Base-by-base conservation (phyloP, 2,888 invertebrate genomes). In the Eucera pruinosa region DNA sequence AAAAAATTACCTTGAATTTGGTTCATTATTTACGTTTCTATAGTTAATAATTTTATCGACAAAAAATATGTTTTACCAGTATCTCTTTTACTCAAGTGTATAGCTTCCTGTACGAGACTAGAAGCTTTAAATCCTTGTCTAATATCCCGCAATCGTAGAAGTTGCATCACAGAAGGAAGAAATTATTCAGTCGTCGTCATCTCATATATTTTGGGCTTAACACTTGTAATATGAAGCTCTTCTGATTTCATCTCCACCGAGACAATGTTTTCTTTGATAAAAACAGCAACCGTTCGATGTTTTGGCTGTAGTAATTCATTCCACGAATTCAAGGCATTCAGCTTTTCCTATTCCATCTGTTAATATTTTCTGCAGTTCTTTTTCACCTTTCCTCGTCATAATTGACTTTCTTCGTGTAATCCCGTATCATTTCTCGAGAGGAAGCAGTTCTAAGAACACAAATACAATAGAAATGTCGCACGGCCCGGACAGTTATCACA, bases 241-340 rank as follows among this genome's bases (percentile, higher is more conserved):
- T 7, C 11, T 6, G 18, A 36, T 39, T 48, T 33, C 7, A 7
- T 36, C 15, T 13, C 2, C 7, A 7, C 9, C 2, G 15, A 25
- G 55, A 74, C 41, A 74, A 43, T 36, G 50, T 45, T 45, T 43
- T 36, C 70, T 70, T 70, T 70, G 33, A 74, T 57, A n/a, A 36
- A 39, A 36, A 36, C 6, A 45, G 36, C 33, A 50, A 30, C 33
- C 11, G 11, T 15, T 33, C 30, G 20, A 2, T 4, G 4, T n/a
- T 11, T 11, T 27, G 7, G 11, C 3, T 13, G 23, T 15, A 11
- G 7, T 43, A 30, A 25, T 11, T 13, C 43, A 9, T 54, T 20
- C n/a, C 18, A 43, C 30, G 15, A 6, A 55, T 69, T 50, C 55
- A 73, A 57, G 48, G 41, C 45, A 45, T 30, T n/a, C 27, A 45